Evolutionary conservation across 2,113 vertebrate genomes (phyloP), one percentile per base, ranked within the genome.

Genomic region (Phoenicopterus ruber): DNA sequence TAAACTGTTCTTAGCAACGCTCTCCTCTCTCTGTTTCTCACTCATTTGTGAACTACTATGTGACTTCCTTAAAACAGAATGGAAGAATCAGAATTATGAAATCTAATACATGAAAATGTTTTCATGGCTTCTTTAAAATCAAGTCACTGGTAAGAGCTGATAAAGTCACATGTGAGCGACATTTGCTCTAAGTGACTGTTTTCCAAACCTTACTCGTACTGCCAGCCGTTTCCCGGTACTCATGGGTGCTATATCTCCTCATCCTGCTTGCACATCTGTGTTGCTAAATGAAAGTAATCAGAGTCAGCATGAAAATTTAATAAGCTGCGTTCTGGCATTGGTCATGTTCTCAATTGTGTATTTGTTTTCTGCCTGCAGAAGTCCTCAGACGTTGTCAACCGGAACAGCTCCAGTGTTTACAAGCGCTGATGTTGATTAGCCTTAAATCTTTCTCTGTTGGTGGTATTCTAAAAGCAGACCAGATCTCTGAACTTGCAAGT

Each of bases 301-400:
- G 88, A 94, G 49, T n/a, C 36, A 87, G 66, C 77, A 80, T 94
- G 91, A 94, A 96, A 95, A 87, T 95, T 96, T 97, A 90, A 97
- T 97, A 76, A 96, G 54, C 36, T 62, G 58, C 3, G 0, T 86
- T 91, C 83, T 94, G 91, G 62, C 66, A 66, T 46, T 55, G 77
- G 93, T 94, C 86, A 50, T 44, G 32, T 87, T 77, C 57, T 71
- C 92, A 74, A 20, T 16, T 42, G 47, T 71, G 25, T 84, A 13
- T 95, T 92, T 89, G 65, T 72, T 76, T 88, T 94, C 70, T 72
- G 66, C 57, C 73, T 42, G 49, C 77, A 58, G 77, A 93, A 91
- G 66, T 62, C 84, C 50, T 91, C 50, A 69, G 61, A 81, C 21
- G 2, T 1, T 65, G 40, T 66, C 81, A 96, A 26, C 61, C 36